Conservation (phyloP, 2,113 vertebrate species). For the Neogobius melanostomus region DNA sequence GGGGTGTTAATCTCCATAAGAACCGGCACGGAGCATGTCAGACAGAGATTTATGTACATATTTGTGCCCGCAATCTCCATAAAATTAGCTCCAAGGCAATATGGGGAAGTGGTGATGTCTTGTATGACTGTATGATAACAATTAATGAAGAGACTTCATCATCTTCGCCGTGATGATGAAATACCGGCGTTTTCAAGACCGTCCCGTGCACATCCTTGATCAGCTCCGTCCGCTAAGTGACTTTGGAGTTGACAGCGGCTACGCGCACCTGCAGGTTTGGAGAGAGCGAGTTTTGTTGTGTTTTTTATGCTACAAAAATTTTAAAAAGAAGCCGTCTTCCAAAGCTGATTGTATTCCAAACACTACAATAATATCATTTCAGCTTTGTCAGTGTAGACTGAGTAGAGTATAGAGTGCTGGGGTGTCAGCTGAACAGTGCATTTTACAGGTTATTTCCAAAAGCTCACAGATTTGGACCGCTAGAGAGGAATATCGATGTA, state of each 20-base stretch:
- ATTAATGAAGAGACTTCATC: slow-evolving; percentile 30
- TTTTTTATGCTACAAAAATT: no score
- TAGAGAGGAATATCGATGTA: no score
- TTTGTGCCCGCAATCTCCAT: slow-evolving; percentile 56
- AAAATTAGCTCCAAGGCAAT: slow-evolving; percentile 58
- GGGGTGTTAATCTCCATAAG: slow-evolving; percentile 41
- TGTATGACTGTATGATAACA: slow-evolving; percentile 17
- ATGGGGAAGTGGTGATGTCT: slow-evolving; percentile 44
- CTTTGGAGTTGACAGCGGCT: background rate
- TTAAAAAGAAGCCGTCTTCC: no score
- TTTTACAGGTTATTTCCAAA: no score
- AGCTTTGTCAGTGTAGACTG: no score
- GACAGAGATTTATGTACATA: slow-evolving; percentile 57
- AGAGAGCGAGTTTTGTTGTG: no score
- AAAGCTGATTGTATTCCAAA: no score
- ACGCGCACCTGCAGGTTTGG: background rate
- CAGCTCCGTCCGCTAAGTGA: background rate
- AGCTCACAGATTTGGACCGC: no score
- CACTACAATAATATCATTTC: no score
- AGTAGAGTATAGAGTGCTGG: no score
- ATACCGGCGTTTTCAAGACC: slow-evolving; percentile 18
- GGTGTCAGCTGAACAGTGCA: no score
- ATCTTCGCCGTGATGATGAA: slow-evolving; percentile 11
- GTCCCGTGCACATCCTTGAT: background rate
- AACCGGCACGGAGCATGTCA: slow-evolving; percentile 28